These are phyloP conservation scores for Neuroscelio doddi DNA, from an alignment of 2,888 invertebrate genomes.

Conservation along the genomic window DNA sequence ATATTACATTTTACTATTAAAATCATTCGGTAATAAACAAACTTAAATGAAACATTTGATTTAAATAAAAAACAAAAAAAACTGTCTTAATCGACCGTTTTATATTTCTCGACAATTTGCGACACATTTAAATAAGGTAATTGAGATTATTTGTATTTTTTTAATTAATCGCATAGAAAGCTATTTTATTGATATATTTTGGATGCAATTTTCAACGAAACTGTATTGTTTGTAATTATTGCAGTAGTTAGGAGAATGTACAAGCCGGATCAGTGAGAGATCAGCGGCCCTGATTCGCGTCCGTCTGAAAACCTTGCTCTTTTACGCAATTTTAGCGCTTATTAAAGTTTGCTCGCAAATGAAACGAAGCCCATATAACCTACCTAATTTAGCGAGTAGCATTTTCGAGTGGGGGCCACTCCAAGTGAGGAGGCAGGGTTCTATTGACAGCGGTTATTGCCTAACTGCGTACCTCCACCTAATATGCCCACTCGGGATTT, in stretches of 20 bases:
- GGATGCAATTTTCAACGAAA: neutral
- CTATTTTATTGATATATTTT: neutral
- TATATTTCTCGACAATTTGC: no score
- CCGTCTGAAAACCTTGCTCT: slow-evolving; percentile 72
- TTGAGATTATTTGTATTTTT: neutral
- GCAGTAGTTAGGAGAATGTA: slow-evolving; percentile 32
- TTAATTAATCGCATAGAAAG: neutral
- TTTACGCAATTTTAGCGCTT: slow-evolving; percentile 73
- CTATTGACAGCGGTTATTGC: slow-evolving; percentile 73
- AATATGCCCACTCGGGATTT: slow-evolving; percentile 71
- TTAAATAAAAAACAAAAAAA: no score
- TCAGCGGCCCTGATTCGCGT: slow-evolving; percentile 52
- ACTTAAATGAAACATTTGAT: no score
- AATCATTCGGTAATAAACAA: no score
- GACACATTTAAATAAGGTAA: no score
- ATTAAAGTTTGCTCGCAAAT: slow-evolving; percentile 73
- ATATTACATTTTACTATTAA: no score
- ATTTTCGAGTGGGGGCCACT: slow-evolving; percentile 71
- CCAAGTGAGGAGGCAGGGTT: slow-evolving; percentile 63
- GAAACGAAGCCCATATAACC: slow-evolving; percentile 73
- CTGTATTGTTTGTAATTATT: slow-evolving; percentile 44
- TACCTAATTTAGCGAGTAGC: slow-evolving; percentile 73
- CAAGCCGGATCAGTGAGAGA: slow-evolving; percentile 44
- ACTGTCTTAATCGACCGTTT: no score
- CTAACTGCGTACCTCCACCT: slow-evolving; percentile 72